Evolutionary conservation across 2,888 invertebrate genomes (phyloP).

Genomic region (Lithophane ornitopus): DNA sequence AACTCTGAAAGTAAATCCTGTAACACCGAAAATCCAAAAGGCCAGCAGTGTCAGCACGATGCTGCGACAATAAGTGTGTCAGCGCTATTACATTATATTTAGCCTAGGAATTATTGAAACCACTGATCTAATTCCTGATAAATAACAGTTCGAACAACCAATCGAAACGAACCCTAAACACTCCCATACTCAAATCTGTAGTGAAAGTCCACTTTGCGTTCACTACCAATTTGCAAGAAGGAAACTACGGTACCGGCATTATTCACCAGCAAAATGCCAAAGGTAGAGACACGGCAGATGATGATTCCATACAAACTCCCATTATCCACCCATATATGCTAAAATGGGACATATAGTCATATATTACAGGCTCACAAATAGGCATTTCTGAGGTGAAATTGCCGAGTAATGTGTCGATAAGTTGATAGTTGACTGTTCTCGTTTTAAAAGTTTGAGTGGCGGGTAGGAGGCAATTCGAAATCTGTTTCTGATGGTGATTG

Average conservation of each 20-base stretch:
- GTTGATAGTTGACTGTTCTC: conserved; percentile 47
- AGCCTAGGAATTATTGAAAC: background rate
- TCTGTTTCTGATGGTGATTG: conserved; percentile 36
- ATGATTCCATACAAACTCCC: conserved; percentile 70
- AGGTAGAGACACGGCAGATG: conserved; percentile 63
- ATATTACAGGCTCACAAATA: conserved; percentile 54
- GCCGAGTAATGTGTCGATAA: conserved; percentile 54
- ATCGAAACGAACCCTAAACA: conserved; percentile 13
- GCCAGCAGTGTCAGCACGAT: background rate
- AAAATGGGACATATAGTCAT: conserved; percentile 64
- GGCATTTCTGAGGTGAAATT: conserved; percentile 50
- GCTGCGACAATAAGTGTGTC: background rate
- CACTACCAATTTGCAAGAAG: conserved; percentile 74
- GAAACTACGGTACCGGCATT: conserved; percentile 54
- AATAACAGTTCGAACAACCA: background rate
- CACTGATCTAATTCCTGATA: conserved; percentile 13
- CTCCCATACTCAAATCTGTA: conserved; percentile 39
- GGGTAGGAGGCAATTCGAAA: conserved; percentile 28
- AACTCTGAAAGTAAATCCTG: background rate
- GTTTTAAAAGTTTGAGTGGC: conserved; percentile 53
- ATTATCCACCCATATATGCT: conserved; percentile 67
- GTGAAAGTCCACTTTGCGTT: conserved; percentile 75
- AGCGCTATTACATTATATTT: background rate
- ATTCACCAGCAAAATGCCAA: conserved; percentile 70
- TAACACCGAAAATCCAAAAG: background rate